phyloP scores from a whole-genome alignment of 2,888 invertebrate species.

The Chironomus riparius region DNA sequence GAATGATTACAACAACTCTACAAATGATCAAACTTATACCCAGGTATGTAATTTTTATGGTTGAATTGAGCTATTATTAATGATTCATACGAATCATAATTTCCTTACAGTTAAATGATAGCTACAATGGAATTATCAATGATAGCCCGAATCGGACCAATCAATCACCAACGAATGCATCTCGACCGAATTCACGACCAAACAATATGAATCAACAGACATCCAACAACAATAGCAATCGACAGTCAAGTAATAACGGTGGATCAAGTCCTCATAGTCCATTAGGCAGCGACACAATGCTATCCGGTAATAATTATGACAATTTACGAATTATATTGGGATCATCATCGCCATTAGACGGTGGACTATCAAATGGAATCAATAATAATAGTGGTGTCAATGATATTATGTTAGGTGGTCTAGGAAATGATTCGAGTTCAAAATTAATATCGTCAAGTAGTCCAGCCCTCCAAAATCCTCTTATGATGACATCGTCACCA shows the following conservation, averaged over 20 bases:
- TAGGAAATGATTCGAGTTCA: slow-evolving; percentile 10
- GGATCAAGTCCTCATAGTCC: slow-evolving; percentile 14
- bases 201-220: neutral
- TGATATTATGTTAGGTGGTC: slow-evolving; percentile 26
- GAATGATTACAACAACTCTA: slow-evolving; percentile 17
- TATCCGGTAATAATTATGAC: neutral
- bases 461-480: neutral
- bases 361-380: slow-evolving; percentile 5
- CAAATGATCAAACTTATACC: slow-evolving; percentile 23
- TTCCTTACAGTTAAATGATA: slow-evolving; percentile 1
- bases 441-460: slow-evolving; percentile 19
- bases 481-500: slow-evolving; percentile 31
- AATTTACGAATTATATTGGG: neutral
- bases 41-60: neutral
- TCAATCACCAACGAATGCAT: neutral
- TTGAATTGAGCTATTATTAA: neutral
- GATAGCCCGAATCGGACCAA: slow-evolving; percentile 25
- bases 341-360: slow-evolving; percentile 9
- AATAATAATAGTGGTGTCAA: slow-evolving; percentile 20
- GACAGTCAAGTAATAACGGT: slow-evolving; percentile 4
- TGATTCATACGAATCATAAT: neutral
- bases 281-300: slow-evolving; percentile 11
- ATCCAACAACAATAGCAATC: neutral
- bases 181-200: slow-evolving; percentile 17
- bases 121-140: slow-evolving; percentile 15